A percentile compares a stretch with the other conserved stretches of the same genome.
Conservation (phyloP, 2,888 invertebrate species). For the Desoria tigrina region DNA sequence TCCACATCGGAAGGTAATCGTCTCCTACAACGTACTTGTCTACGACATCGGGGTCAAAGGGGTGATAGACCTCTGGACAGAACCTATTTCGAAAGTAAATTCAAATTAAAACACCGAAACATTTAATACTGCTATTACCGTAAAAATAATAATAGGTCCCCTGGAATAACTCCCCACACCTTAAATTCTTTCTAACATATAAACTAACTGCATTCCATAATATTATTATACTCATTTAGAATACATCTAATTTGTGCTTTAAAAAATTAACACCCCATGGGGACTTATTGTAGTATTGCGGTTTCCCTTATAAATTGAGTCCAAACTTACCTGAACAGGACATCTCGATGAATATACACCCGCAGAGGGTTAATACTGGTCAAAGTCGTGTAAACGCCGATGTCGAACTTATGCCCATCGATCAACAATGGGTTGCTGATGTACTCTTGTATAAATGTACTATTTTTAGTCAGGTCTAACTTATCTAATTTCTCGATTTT, state of each 20-base stretch:
- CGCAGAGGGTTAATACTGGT: conserved; percentile 89
- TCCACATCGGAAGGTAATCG: conserved; percentile 92
- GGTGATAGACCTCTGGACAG: conserved; percentile 84
- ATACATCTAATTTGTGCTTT: too few relatives aligned
- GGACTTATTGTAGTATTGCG: too few relatives aligned
- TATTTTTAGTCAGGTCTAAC: conserved; percentile 64
- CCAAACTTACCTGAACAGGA: conserved; percentile 71
- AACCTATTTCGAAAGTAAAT: conserved; percentile 71
- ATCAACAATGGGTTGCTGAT: conserved; percentile 84
- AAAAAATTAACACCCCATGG: too few relatives aligned
- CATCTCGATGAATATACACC: conserved; percentile 86
- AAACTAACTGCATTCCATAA: too few relatives aligned
- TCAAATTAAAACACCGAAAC: neutral
- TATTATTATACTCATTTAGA: too few relatives aligned
- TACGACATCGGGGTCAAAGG: conserved; percentile 75
- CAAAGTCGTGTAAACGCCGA: conserved; percentile 88
- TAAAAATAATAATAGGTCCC: too few relatives aligned
- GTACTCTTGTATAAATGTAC: conserved; percentile 59
- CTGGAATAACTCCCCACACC: too few relatives aligned
- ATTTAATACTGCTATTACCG: neutral
- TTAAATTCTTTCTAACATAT: too few relatives aligned
- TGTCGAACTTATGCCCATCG: conserved; percentile 93
- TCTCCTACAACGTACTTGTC: conserved; percentile 94
- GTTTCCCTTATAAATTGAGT: neutral
- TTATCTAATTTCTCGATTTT: conserved; percentile 70